phyloP scores from a whole-genome alignment of 2,797 vertebrate species.

The Hippoglossus hippoglossus region DNA sequence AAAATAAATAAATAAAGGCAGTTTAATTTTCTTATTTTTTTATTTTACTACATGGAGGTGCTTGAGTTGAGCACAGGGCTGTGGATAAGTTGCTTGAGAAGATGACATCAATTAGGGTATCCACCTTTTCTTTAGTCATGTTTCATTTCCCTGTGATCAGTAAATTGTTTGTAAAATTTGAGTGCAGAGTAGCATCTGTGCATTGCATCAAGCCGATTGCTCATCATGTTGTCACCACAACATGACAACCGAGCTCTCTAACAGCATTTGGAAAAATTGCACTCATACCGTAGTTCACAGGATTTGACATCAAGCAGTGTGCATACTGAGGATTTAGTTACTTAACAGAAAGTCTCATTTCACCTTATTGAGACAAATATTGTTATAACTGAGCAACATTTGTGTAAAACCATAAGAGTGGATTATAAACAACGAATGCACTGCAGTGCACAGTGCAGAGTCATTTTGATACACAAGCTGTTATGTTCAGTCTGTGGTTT shows the following conservation, averaged over 20 bases:
- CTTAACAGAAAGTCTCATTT: background rate
- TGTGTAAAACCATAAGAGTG: background rate
- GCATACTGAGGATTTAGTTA: background rate
- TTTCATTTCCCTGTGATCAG: background rate
- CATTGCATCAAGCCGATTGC: background rate
- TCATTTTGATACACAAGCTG: background rate
- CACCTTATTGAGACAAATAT: background rate
- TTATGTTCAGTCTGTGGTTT: background rate
- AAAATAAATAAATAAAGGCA: no score
- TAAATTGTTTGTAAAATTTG: background rate
- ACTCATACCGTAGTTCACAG: background rate
- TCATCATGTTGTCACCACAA: background rate
- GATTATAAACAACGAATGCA: background rate
- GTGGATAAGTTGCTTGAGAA: no score
- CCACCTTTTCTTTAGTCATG: background rate
- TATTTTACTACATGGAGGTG: no score
- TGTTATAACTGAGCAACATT: background rate
- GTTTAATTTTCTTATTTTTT: no score
- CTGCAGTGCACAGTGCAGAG: background rate
- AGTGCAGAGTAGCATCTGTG: background rate
- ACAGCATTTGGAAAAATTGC: background rate
- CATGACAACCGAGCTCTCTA: background rate
- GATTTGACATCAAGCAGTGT: background rate
- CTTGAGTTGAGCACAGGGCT: no score
- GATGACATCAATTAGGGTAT: background rate